Percentiles rank a stretch among this genome's conserved stretches.
Conservation (phyloP, 1,140 invertebrate species). For the Drosophila santomea region DNA sequence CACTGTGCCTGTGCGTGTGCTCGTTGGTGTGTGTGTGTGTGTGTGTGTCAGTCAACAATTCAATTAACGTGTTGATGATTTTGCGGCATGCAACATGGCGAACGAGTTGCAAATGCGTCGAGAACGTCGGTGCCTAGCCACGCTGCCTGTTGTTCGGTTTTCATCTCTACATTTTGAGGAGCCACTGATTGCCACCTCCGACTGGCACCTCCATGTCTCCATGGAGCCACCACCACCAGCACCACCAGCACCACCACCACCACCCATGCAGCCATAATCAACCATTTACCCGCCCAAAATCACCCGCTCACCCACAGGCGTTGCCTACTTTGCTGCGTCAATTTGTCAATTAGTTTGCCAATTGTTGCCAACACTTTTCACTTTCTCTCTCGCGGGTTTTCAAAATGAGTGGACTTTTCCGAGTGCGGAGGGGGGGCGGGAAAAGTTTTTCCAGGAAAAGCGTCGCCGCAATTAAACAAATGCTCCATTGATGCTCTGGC, state of each 20-base stretch:
- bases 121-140: slow-evolving; percentile 7
- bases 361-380: slow-evolving; percentile 62
- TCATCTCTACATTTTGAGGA: slow-evolving; percentile 67
- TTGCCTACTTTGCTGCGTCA: slow-evolving; percentile 45
- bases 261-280: too few species aligned
- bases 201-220: too few species aligned
- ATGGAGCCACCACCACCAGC: neutral
- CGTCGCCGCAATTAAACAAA: slow-evolving; percentile 72
- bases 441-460: slow-evolving; percentile 8
- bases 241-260: neutral
- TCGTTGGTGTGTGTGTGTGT: slow-evolving; percentile 52
- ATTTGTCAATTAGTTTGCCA: slow-evolving; percentile 76
- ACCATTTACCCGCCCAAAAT: too few species aligned
- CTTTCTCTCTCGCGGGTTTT: slow-evolving; percentile 7
- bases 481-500: slow-evolving; percentile 22
- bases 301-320: neutral
- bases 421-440: neutral
- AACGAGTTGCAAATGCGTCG: slow-evolving; percentile 56
- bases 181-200: slow-evolving; percentile 60
- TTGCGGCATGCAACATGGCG: slow-evolving; percentile 78
- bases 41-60: slow-evolving; percentile 83
- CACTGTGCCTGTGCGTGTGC: slow-evolving; percentile 37
- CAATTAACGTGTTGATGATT: slow-evolving; percentile 84
- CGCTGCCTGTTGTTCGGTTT: slow-evolving; percentile 2
- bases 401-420: neutral